phyloP scores from a whole-genome alignment of 2,797 vertebrate genomes.

The Eutrigla gurnardus region DNA sequence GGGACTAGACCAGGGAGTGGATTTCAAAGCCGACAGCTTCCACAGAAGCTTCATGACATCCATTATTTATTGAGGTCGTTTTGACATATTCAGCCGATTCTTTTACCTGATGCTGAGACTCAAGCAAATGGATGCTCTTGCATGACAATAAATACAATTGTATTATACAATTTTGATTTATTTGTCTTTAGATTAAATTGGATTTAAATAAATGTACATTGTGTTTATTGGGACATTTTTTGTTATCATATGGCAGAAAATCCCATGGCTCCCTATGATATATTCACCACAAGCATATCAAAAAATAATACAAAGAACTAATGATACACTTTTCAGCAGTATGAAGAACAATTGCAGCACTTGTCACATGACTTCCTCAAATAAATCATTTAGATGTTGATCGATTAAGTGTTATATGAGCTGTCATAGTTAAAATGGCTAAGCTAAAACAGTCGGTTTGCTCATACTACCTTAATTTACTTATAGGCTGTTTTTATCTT shows the following conservation, averaged over 20 bases:
- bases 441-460: no score
- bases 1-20: slow-evolving; percentile 65
- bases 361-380: not conserved
- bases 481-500: no score
- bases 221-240: not conserved
- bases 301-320: not conserved
- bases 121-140: slow-evolving; percentile 13
- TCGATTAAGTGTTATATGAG: no score
- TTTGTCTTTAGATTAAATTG: not conserved
- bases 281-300: not conserved
- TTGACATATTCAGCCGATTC: slow-evolving; percentile 63
- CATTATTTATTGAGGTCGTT: slow-evolving; percentile 74
- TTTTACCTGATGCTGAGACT: slow-evolving; percentile 70
- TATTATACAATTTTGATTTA: not conserved
- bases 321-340: not conserved
- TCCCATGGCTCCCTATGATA: not conserved
- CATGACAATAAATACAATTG: not conserved
- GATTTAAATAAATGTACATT: not conserved
- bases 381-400: no score
- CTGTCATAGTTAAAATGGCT: no score
- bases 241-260: not conserved
- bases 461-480: no score
- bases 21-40: slow-evolving; percentile 76
- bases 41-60: slow-evolving; percentile 71
- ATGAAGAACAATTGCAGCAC: not conserved